Base-by-base conservation (phyloP, 2,888 invertebrate species). In the Calephelis perditalis region DNA sequence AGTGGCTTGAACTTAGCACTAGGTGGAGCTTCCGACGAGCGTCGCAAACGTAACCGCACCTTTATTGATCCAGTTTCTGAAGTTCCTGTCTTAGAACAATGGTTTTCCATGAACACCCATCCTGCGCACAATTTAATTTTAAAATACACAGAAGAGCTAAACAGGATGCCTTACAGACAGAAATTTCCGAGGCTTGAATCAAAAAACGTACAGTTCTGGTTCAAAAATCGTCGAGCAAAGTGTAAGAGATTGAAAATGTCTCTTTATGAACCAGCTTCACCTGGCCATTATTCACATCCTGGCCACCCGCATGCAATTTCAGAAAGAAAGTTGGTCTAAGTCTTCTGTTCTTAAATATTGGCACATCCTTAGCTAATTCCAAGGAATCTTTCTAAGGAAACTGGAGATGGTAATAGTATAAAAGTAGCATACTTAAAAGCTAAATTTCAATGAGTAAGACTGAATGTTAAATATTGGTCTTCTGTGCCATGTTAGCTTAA, bases 171-270 rank as follows among this genome's bases (percentile, higher is more conserved):
- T 59, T 99, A 99, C 84, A 91, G 99, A 76, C 98, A 98, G 87
- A 99, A 99, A 86, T 99, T 99, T 84, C 99, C 99, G 1, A 95
- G 97, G n/a, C 92, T 99, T 66, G 99, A 99, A 82, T 98, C 99
- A 54, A 99, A 99, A 91, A 99, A 99, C 81, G 99, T 99, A 69
- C 99, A 99, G 86, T 98, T 99, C 83, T 99, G 99, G 99, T 99
- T 99, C 89, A 99, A 99, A 85, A 99, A 99, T 81, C 95, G 99
- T 54, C 93, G 99, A 62, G 99, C 99, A 71, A 99, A 99, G 88
- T 98, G 98, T 85, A 99, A 99, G 91, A 93, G 99, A 64, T 92
- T 99, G 76, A 97, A 97, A 86, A 96, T 97, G 96, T 96, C 96
- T 0, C 84, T 96, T 54, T 96, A 96, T 77, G 96, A 96, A 76